Percentiles rank a stretch among this genome's conserved stretches.
Conservation (phyloP, 2,888 invertebrate genomes). For the Torymus aiolomorphi region DNA sequence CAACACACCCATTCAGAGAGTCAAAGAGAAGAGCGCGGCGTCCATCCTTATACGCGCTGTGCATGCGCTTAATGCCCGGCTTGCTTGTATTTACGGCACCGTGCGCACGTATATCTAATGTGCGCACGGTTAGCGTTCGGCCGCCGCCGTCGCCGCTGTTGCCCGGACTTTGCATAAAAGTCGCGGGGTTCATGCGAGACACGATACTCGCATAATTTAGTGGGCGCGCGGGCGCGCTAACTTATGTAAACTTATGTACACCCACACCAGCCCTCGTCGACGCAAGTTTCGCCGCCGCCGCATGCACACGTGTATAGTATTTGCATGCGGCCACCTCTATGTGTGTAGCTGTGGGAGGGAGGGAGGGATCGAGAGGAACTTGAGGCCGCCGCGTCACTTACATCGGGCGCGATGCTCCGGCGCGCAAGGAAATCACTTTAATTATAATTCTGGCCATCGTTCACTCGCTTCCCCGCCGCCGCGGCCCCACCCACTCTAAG, state of each 20-base stretch:
- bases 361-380: too few relatives aligned
- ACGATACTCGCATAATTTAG: conserved; percentile 57
- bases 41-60: too few relatives aligned
- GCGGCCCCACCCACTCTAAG: neutral
- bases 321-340: too few relatives aligned
- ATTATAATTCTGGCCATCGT: conserved; percentile 50
- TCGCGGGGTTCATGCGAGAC: conserved; percentile 49
- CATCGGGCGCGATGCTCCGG: neutral
- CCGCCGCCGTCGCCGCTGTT: neutral
- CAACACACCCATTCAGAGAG: too few relatives aligned
- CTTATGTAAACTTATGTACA: conserved; percentile 57
- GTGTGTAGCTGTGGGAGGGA: too few relatives aligned
- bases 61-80: neutral
- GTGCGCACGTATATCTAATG: conserved; percentile 36
- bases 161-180: conserved; percentile 53
- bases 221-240: conserved; percentile 33
- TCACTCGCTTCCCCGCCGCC: neutral
- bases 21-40: too few relatives aligned
- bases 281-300: neutral
- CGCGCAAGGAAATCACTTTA: conserved; percentile 49
- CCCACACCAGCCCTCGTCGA: conserved; percentile 8
- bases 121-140: conserved; percentile 11
- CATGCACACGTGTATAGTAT: neutral
- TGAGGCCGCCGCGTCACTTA: too few relatives aligned
- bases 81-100: neutral